Conservation (phyloP, 2,888 invertebrate genomes). For the Rhimphoctona megacephalus region DNA sequence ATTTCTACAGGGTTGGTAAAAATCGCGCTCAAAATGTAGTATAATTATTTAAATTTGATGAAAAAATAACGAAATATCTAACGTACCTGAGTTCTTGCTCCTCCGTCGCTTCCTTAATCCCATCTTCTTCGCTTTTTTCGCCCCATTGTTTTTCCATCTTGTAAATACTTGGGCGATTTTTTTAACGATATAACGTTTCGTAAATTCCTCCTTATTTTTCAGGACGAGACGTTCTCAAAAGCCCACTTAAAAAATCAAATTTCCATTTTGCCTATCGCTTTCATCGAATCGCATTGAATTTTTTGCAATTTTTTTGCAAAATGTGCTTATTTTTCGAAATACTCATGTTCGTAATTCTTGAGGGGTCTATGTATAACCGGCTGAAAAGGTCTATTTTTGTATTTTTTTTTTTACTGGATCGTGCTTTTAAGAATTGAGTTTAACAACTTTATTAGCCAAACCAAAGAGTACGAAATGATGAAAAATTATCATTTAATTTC, state of each 20-base stretch:
- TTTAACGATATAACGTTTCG: background rate
- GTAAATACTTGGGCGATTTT: background rate
- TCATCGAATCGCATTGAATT: background rate
- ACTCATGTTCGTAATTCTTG: too few relatives aligned
- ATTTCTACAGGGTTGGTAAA: too few relatives aligned
- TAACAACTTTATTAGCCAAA: too few relatives aligned
- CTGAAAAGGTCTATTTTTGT: background rate
- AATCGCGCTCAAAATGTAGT: too few relatives aligned
- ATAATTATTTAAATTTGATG: background rate
- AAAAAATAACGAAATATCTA: background rate
- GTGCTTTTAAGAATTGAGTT: too few relatives aligned
- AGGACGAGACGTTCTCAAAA: background rate
- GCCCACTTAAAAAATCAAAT: background rate
- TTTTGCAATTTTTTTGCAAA: too few relatives aligned
- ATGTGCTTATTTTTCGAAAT: too few relatives aligned
- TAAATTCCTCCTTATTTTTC: background rate
- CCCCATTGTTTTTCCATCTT: constrained; percentile 21
- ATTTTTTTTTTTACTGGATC: background rate
- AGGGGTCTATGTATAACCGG: too few relatives aligned
- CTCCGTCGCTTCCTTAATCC: constrained; percentile 3
- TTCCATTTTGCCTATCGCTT: background rate
- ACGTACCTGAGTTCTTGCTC: constrained; percentile 46
- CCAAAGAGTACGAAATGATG: too few relatives aligned
- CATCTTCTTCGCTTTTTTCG: constrained; percentile 4
- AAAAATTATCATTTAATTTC: too few relatives aligned